Base-by-base conservation (phyloP, 2,797 vertebrate species). In the Acipenser oxyrinchus region DNA sequence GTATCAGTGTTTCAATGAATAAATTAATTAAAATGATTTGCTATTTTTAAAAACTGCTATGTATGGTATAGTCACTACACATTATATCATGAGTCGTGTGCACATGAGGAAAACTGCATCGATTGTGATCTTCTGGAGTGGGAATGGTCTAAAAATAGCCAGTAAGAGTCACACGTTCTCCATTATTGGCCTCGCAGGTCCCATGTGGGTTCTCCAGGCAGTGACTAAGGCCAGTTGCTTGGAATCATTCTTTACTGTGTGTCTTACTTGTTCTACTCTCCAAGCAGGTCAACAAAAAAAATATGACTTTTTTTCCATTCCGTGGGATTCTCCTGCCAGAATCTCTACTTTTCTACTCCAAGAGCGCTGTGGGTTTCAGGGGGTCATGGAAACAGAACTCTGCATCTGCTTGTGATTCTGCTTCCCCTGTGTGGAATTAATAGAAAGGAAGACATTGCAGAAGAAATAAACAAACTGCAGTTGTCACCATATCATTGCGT, bases 401-500 rank as follows among this genome's bases (percentile, higher is more conserved):
- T 11, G 55, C 60, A 50, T 66, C 51, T 62, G 60, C 23, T 62
- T 59, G 13, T 15, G 13, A 15, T 64, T 11, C 52, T 48, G 49
- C 63, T 51, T 53, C 15, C 57, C 53, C 49, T 63, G 60, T 53
- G 48, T 15, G 52, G 13, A 37, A 63, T 51, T 63, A 11, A 63
- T 10, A 37, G 49, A 23, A 63, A 63, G 53, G 23, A 60, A 64
- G 48, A 60, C 18, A 67, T 66, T 15, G 49, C 49, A 50, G 59
- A 48, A n/a, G 49, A 70, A 67, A 70, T 49, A 64, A 52, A 63
- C 61, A 9, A 49, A 12, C 61, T 49, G 51, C 37, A 48, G 51
- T 5, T 8, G 57, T 60, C 52, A 51, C 49, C 59, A 59, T 49
- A 7, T 18, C 8, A 68, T 68, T 13, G 53, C 58, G 52, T 50